A percentile compares a stretch with the other conserved stretches of the same genome.
phyloP scores from a whole-genome alignment of 1,140 invertebrate species.

The Catajapyx aquilonaris region DNA sequence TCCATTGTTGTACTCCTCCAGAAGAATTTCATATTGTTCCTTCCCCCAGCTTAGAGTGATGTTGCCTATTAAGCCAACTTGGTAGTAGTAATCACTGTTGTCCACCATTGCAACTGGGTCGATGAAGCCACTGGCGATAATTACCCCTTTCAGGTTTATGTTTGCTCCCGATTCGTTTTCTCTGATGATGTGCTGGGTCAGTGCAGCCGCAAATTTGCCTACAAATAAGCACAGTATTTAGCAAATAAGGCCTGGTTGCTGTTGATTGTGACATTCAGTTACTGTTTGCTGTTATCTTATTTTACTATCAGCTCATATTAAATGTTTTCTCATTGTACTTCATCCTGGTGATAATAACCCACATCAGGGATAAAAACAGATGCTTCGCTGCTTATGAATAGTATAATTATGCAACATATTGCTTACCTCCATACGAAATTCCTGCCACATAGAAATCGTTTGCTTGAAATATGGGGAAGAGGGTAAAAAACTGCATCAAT shows the following conservation, averaged over 20 bases:
- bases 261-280: no score
- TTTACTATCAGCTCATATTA: no score
- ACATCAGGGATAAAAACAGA: no score
- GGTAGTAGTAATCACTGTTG: conserved; percentile 26
- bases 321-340: no score
- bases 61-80: conserved; percentile 25
- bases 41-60: conserved; percentile 15
- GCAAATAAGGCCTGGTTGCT: no score
- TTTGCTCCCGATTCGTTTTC: background rate
- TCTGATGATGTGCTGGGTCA: no score
- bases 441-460: conserved; percentile 24
- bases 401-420: no score
- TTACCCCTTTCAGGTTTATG: conserved; percentile 18
- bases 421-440: conserved; percentile 28
- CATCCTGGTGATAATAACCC: no score
- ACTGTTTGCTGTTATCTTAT: no score
- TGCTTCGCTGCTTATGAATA: no score
- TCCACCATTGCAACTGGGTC: conserved; percentile 25
- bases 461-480: conserved; percentile 13
- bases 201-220: no score
- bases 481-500: conserved; percentile 14
- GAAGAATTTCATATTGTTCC: conserved; percentile 11
- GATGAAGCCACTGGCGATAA: conserved; percentile 28
- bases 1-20: background rate
- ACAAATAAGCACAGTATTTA: no score